Percentiles rank a stretch among this genome's conserved stretches.
phyloP scores from a whole-genome alignment of 2,888 invertebrate genomes.

The Zele albiditarsus region DNA sequence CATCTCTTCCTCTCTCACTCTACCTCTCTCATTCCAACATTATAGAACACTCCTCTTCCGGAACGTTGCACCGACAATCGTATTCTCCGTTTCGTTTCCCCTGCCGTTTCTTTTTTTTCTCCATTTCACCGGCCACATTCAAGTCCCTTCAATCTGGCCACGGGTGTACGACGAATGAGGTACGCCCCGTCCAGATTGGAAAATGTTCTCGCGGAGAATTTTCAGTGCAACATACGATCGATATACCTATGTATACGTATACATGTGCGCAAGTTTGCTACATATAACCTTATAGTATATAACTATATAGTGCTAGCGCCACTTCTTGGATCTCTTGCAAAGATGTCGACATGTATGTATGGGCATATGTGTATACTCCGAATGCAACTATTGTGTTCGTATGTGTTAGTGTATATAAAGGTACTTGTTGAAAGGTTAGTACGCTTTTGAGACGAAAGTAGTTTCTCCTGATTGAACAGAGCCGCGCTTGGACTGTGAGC shows the following conservation, averaged over 20 bases:
- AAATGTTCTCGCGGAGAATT: constrained; percentile 53
- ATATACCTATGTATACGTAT: constrained; percentile 6
- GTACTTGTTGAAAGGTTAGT: constrained; percentile 59
- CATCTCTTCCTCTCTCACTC: constrained; percentile 17
- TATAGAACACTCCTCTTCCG: constrained; percentile 68
- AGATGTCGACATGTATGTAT: constrained; percentile 24
- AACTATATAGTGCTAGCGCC: constrained; percentile 13
- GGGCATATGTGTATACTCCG: constrained; percentile 3
- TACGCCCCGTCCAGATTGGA: constrained; percentile 52
- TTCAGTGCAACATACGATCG: constrained; percentile 40
- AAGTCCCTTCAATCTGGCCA: constrained; percentile 65
- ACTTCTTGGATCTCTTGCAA: background rate
- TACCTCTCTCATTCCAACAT: constrained; percentile 54
- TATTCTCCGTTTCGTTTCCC: constrained; percentile 64
- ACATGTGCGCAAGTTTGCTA: background rate
- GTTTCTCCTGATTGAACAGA: constrained; percentile 30
- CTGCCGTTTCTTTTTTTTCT: constrained; percentile 49
- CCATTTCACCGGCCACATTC: constrained; percentile 59
- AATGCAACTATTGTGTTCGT: background rate
- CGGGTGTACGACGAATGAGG: constrained; percentile 44
- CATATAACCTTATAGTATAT: constrained; percentile 11
- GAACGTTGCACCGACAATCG: constrained; percentile 69
- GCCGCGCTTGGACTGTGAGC: constrained; percentile 2
- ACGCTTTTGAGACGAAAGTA: constrained; percentile 29
- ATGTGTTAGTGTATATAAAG: constrained; percentile 33